Base-by-base conservation (phyloP, 1,140 invertebrate species). In the Mizuhopecten yessoensis region DNA sequence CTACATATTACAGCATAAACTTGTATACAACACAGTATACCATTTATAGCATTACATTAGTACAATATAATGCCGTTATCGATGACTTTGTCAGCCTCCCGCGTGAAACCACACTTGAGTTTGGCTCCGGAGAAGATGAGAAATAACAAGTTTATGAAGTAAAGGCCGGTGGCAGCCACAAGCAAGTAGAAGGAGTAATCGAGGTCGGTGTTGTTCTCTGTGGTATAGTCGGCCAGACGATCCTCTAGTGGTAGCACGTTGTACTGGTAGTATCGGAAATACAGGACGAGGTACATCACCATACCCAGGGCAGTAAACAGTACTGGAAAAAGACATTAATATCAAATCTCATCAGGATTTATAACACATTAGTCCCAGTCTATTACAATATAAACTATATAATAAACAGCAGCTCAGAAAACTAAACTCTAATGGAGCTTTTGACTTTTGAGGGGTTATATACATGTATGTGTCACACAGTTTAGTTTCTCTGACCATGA, bases 121-220 rank as follows among this genome's bases (percentile, higher is more conserved):
- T 91, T 93, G 87, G 93, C 92, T 0, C 95, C 95, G 20, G 95
- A 95, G 93, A 98, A 97, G 91, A 97, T 97, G 11, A 98, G 97
- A 89, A 98, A 97, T 5, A 98, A 96, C 92, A 98, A 97, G 96
- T 98, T 98, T 39, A 98, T 95, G 49, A 98, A 97, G 93, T 98
- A 98, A 33, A 98, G 97, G 89, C 98, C 96, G 13, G 97, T 97
- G 2, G 98, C 97, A 33, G 97, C 97, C 0, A 98, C 97, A 10
- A 98, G 97, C 91, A 98, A 97, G 97, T 98, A 98, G 96, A 98
- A 98, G n/a, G 98, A 98, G 95, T 97, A 98, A 91, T 98, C 98
- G 33, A 98, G 96, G 92, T 97, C 97, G 1, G 98, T 97, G 90
- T 97, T 97, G 89, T 97, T 97, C 93, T 97, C 97, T 15, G 98